These are phyloP conservation scores for Cairina moschata DNA, from an alignment of 2,113 vertebrate genomes.

Conservation along the genomic window DNA sequence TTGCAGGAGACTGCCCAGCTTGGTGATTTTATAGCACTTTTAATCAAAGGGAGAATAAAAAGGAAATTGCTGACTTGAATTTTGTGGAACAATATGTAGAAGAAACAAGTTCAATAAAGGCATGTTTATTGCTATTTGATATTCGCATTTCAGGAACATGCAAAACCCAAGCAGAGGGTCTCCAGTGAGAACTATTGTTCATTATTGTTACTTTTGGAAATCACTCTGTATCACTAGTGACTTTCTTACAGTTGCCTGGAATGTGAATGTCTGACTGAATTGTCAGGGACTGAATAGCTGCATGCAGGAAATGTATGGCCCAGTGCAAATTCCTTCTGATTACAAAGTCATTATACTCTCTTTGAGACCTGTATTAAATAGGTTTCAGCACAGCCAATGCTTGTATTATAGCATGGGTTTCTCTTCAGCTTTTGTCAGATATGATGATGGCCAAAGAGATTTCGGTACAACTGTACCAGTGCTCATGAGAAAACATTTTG, in stretches of 20 bases:
- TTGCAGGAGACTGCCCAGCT: background rate
- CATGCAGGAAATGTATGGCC: background rate
- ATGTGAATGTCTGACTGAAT: background rate
- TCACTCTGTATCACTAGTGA: background rate
- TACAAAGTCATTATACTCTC: background rate
- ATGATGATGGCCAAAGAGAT: background rate
- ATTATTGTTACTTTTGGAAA: constrained; percentile 4
- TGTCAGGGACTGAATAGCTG: background rate
- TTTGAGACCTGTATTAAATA: background rate
- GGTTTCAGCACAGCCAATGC: background rate
- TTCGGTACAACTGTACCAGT: background rate
- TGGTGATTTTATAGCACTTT: background rate
- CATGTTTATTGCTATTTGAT: background rate
- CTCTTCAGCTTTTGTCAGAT: background rate
- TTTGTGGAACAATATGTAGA: background rate
- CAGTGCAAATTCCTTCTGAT: background rate
- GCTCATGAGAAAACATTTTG: background rate
- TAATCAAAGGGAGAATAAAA: constrained; percentile 31
- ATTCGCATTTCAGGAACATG: background rate
- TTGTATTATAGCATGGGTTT: background rate
- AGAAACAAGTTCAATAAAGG: background rate
- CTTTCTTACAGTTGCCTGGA: background rate
- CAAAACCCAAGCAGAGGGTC: background rate
- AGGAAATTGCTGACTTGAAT: background rate
- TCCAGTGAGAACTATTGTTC: background rate